Base-by-base conservation (phyloP, 1,140 invertebrate species). In the Zaprionus camerounensis region DNA sequence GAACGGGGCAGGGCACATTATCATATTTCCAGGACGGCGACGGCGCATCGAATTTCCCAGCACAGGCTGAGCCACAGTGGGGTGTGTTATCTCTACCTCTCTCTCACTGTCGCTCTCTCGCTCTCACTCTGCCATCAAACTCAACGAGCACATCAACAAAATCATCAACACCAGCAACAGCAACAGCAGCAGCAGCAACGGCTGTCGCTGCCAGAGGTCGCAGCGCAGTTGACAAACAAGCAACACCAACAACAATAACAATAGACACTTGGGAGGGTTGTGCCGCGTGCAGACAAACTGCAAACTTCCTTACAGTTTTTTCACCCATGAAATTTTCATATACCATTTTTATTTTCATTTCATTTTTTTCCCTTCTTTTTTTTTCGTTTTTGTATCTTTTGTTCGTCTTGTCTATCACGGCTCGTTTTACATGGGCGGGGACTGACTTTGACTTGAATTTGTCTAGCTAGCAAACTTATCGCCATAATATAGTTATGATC, bases 161-260 rank as follows among this genome's bases (percentile, higher is more conserved):
- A 87, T 91, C 88, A 88, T 91, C 87, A 91, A 82, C 88, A 91
- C 84, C 81, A 91, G 77, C 82, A 59, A 24, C 53, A 56, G 15
- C 31, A 51, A 38, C 68, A 68, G 65, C 46, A 1, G 11, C 68
- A 68, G 65, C 46, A 1, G 11, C 46, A 38, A 65, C 71, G 71
- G 78, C 38, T 59, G 66, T 41, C 71, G 61, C 67, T 46, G 59
- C 51, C 72, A 71, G 72, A 75, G 77, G 84, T 82, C 71, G 83
- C 86, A 63, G 57, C 71, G 49, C 20, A 86, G 85, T 91, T 91
- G 90, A 91, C 90, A 91, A 91, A 91, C 90, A 91, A 91, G 90
- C 91, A 84, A 91, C 91, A 91, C 90, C 90, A 90, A 75, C 77
- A 62, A 65, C 68, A 72, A 65, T 44, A 67, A 62, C 59, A 64